Conservation (phyloP, 1,140 invertebrate genomes). For the Tetragnatha versicolor region DNA sequence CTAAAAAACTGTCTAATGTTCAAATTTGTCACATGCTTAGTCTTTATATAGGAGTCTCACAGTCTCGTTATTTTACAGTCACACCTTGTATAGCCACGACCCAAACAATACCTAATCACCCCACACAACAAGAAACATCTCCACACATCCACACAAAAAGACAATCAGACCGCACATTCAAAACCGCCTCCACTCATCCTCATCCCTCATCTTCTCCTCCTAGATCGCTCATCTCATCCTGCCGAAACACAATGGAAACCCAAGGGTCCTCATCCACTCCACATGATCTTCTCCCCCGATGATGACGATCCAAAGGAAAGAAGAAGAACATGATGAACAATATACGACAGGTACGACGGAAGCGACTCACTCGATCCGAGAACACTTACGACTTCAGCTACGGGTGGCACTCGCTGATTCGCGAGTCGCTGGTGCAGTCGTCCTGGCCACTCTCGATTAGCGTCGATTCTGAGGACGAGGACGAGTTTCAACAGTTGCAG, state of each 20-base stretch:
- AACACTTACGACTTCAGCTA: slow-evolving; percentile 56
- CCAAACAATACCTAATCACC: no score
- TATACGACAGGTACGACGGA: slow-evolving; percentile 54
- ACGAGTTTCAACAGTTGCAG: slow-evolving; percentile 23
- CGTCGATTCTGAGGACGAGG: slow-evolving; percentile 59
- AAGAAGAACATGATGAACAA: slow-evolving; percentile 56
- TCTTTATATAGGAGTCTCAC: no score
- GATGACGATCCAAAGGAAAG: no score
- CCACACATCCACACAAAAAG: no score
- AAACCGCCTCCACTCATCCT: no score
- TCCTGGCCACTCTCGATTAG: slow-evolving; percentile 65
- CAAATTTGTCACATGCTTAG: no score
- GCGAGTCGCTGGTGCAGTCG: slow-evolving; percentile 64
- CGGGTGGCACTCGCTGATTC: slow-evolving; percentile 64
- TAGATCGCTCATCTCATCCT: not conserved
- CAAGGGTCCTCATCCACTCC: not conserved
- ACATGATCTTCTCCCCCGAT: not conserved
- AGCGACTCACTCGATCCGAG: slow-evolving; percentile 55
- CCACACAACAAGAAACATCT: no score
- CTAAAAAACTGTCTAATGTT: no score
- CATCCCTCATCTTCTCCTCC: no score
- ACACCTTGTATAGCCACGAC: no score
- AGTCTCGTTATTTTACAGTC: no score
- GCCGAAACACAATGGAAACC: not conserved
- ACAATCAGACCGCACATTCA: no score